Evolutionary conservation across 2,888 invertebrate species (phyloP).

Genomic region (Venusia cambrica): DNA sequence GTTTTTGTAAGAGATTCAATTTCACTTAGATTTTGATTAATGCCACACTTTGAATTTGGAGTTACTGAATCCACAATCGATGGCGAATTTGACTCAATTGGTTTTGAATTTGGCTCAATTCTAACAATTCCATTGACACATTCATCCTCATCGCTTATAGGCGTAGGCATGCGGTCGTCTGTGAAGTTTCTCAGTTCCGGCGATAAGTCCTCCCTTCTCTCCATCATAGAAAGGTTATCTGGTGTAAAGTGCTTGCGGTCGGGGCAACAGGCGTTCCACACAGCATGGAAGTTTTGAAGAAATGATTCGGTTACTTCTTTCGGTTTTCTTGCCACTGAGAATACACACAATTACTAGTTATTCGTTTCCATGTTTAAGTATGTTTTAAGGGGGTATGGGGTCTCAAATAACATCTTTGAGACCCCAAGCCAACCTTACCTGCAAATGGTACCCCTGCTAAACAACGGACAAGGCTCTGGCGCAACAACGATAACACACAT

Average conservation of each 20-base stretch:
- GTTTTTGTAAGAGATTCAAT: constrained; percentile 10
- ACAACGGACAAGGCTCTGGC: too few species aligned
- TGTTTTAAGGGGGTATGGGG: too few species aligned
- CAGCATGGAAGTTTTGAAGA: constrained; percentile 43
- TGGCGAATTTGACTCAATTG: constrained; percentile 3
- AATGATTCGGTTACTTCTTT: constrained; percentile 46
- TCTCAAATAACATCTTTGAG: too few species aligned
- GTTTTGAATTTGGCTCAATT: constrained; percentile 10
- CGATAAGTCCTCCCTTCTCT: constrained; percentile 42
- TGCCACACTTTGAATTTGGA: too few species aligned
- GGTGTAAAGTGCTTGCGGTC: constrained; percentile 45
- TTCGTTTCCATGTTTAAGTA: too few species aligned
- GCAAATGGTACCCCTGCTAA: too few species aligned
- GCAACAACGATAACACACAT: too few species aligned
- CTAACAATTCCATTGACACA: neutral
- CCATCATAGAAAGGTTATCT: constrained; percentile 38
- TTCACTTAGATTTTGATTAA: constrained; percentile 5
- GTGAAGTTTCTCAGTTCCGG: constrained; percentile 51
- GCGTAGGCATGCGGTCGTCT: constrained; percentile 46
- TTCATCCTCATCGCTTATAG: constrained; percentile 50
- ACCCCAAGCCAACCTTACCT: too few species aligned
- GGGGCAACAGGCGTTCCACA: constrained; percentile 64
- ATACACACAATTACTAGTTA: too few species aligned
- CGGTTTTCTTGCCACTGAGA: constrained; percentile 59
- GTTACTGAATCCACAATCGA: too few species aligned